phyloP scores from a whole-genome alignment of 92 coral and sea anemone species.

The Epizoanthus ramosus region DNA sequence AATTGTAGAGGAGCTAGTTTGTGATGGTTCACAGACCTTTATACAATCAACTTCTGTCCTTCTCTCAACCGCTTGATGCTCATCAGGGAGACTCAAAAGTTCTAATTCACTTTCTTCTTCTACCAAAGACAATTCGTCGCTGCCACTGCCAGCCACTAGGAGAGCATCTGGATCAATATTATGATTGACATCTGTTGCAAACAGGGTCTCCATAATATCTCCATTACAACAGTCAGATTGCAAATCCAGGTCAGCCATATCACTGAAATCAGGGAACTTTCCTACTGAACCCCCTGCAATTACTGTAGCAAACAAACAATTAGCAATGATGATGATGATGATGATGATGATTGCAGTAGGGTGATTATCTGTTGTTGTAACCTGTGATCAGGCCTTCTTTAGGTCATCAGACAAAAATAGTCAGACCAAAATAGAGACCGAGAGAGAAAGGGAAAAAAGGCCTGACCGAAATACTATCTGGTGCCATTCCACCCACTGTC shows the following conservation, averaged over 20 bases:
- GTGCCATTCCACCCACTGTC: too few species aligned
- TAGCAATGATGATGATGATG: too few species aligned
- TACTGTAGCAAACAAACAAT: too few species aligned
- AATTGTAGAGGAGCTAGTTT: not conserved
- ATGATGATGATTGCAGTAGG: too few species aligned
- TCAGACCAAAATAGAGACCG: too few species aligned
- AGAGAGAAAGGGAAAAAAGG: too few species aligned
- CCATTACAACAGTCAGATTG: slow-evolving; percentile 20
- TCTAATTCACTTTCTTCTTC: not conserved
- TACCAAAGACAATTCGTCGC: not conserved
- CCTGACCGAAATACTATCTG: too few species aligned
- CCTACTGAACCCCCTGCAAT: slow-evolving; percentile 9
- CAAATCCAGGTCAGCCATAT: slow-evolving; percentile 33
- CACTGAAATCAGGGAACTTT: slow-evolving; percentile 41
- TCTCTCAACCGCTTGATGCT: not conserved
- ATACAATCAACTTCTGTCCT: not conserved
- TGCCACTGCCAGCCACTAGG: slow-evolving; percentile 1
- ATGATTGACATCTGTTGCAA: slow-evolving; percentile 23
- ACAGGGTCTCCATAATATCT: slow-evolving; percentile 23
- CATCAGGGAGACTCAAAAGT: not conserved
- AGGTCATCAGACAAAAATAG: too few species aligned
- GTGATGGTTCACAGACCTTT: not conserved
- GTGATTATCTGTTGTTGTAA: too few species aligned
- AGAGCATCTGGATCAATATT: slow-evolving; percentile 24
- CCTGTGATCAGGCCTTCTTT: too few species aligned